Evolutionary conservation across 1,140 invertebrate genomes (phyloP), one percentile per base, ranked within the genome.

Genomic region (Adelges cooleyi): DNA sequence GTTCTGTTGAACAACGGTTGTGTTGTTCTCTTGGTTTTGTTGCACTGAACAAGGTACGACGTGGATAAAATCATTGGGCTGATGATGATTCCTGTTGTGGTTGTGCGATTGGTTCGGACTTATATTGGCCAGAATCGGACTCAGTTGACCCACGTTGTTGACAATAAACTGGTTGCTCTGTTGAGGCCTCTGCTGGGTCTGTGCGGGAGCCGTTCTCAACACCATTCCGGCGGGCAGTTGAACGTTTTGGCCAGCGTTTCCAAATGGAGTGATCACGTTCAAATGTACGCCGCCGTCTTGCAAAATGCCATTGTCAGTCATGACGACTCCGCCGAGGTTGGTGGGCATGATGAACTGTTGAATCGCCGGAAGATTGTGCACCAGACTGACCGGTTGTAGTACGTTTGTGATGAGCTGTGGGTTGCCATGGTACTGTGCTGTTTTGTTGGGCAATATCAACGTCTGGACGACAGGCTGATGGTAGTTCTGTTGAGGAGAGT

Each of bases 301-400:
- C 3, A 87, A 73, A 18, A 87, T 75, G 0, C 79, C 80, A 0
- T 85, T 80, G 36, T 71, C 68, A 22, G 86, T 81, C 85, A 84
- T 82, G 49, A 87, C 80, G 80, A 90, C 81, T 67, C 87, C 80
- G 2, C 86, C 86, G 1, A 88, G 73, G 69, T 87, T 86, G 2
- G 88, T 85, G 3, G 88, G 87, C 49, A 90, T 83, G 50, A 90
- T 84, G 70, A 90, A 85, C 71, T 90, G 87, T 70, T 90, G 88
- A 59, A 88, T 86, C 0, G 85, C 82, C 0, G 85, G 85, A 71
- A 88, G 85, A 72, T 88, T 87, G 67, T 86, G 84, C 48, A 87
- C 83, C 66, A 87, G 74, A 77, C 89, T 90, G 15, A 90, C 85
- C 1, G 88, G 87, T 72, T 90, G 88, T 1, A 86, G 75, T 27